Conservation (phyloP, 1,140 invertebrate genomes). For the Tetragonula clypearis region DNA sequence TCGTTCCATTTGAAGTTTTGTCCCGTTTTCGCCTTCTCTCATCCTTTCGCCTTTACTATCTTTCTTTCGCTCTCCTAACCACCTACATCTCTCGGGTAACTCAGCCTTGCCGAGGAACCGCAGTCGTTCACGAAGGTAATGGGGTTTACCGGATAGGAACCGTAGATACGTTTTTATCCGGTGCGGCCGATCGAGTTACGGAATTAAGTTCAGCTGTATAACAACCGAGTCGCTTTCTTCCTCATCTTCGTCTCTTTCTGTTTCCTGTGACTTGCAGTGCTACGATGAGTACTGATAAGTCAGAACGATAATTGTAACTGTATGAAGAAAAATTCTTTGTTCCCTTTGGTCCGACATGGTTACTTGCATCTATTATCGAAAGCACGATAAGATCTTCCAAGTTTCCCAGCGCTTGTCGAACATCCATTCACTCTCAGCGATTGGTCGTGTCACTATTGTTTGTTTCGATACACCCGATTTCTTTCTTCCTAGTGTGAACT, state of each 20-base stretch:
- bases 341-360: slow-evolving; percentile 1
- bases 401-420: too few species aligned
- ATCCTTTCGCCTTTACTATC: neutral
- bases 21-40: slow-evolving; percentile 12
- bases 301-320: slow-evolving; percentile 14
- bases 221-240: slow-evolving; percentile 51
- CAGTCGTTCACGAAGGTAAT: slow-evolving; percentile 66
- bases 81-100: slow-evolving; percentile 50
- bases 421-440: too few species aligned
- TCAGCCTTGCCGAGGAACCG: slow-evolving; percentile 64
- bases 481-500: too few species aligned
- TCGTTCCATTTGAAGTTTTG: slow-evolving; percentile 21
- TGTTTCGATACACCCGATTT: too few species aligned
- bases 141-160: slow-evolving; percentile 62
- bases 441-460: too few species aligned
- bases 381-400: neutral
- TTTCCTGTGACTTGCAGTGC: slow-evolving; percentile 21
- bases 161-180: slow-evolving; percentile 63
- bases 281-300: slow-evolving; percentile 24
- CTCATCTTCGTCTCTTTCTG: neutral
- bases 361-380: slow-evolving; percentile 21
- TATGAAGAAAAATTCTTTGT: slow-evolving; percentile 29
- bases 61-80: neutral
- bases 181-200: slow-evolving; percentile 67
- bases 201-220: slow-evolving; percentile 68